Base-by-base conservation (phyloP, 2,113 vertebrate genomes). In the Copsychus sechellarum region DNA sequence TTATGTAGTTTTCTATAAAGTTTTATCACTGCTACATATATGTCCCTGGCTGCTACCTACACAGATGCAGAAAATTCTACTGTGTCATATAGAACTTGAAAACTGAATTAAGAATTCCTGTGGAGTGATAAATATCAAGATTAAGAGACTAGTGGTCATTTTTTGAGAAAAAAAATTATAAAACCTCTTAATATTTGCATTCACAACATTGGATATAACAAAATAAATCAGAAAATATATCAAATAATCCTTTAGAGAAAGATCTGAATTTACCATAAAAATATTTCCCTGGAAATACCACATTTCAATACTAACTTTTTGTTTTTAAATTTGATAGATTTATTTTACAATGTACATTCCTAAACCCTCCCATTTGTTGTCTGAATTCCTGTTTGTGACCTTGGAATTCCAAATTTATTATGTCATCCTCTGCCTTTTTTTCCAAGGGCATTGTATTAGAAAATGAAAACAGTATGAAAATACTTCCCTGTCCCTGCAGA, bases 381-480 rank as follows among this genome's bases (percentile, higher is more conserved):
- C 87, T 94, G 94, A 93, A 93, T 97, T 97, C 97, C 96, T 97
- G 86, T 96, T 97, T 98, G 96, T 95, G 90, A 95, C 82, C 90
- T 86, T 95, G 83, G 94, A 94, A 96, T 97, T 95, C 96, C 92
- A 92, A 78, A 96, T 95, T 95, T 82, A 93, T 90, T 57, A 92
- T 97, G 95, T 97, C 90, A 97, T 79, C 57, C 54, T 93, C 93
- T 85, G 69, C 65, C 92, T 96, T 93, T 96, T 97, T 97, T 93
- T 95, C 74, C 84, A 91, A 97, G 94, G 57, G 66, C 40, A 97
- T 95, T 96, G 87, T 90, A 95, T 96, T 87, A 94, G 95, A 97
- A 96, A 96, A 95, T 94, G 71, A 96, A 97, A 98, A 96, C 83
- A 95, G 66, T 42, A 87, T 85, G 64, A 94, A 86, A 97, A 96